A percentile compares a stretch with the other conserved stretches of the same genome.
Evolutionary conservation across 2,888 invertebrate species (phyloP).

Genomic region (Lagria hirta): DNA sequence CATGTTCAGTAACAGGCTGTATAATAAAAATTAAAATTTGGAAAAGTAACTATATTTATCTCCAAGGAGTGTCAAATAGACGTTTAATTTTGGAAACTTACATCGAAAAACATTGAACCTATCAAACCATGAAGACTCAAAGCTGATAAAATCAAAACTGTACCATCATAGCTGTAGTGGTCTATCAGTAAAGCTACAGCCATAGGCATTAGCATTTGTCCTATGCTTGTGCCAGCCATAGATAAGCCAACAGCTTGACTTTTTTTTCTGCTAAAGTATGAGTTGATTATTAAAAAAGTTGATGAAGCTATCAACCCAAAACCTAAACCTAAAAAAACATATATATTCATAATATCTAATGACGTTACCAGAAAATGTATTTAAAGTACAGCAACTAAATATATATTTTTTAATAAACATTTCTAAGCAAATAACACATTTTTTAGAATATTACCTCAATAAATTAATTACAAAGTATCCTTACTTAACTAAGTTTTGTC

Average conservation of each 20-base stretch:
- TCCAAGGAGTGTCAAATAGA: too few species aligned
- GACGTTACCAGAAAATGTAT: too few species aligned
- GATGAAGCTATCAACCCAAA: slow-evolving; percentile 72
- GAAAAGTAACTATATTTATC: slow-evolving; percentile 5
- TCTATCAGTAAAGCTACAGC: slow-evolving; percentile 66
- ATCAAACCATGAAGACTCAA: slow-evolving; percentile 63
- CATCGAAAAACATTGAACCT: slow-evolving; percentile 55
- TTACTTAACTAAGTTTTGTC: slow-evolving; percentile 17
- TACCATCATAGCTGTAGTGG: slow-evolving; percentile 64
- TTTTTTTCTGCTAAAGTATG: slow-evolving; percentile 68
- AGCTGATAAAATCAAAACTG: slow-evolving; percentile 64
- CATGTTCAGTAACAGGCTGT: slow-evolving; percentile 18
- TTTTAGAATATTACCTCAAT: neutral
- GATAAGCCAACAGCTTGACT: slow-evolving; percentile 75
- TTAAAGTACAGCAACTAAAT: too few species aligned
- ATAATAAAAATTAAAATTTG: slow-evolving; percentile 7
- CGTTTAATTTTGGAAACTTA: too few species aligned
- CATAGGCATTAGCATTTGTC: slow-evolving; percentile 74
- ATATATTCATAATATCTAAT: slow-evolving; percentile 1
- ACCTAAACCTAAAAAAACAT: slow-evolving; percentile 60
- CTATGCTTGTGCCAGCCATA: slow-evolving; percentile 74
- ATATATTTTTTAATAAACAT: too few species aligned
- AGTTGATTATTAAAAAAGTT: slow-evolving; percentile 70
- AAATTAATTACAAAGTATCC: slow-evolving; percentile 1
- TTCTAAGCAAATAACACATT: too few species aligned